Evolutionary conservation across 92 coral and sea anemone genomes (phyloP), one percentile per base, ranked within the genome.

Genomic region (Epizoanthus fatuus): DNA sequence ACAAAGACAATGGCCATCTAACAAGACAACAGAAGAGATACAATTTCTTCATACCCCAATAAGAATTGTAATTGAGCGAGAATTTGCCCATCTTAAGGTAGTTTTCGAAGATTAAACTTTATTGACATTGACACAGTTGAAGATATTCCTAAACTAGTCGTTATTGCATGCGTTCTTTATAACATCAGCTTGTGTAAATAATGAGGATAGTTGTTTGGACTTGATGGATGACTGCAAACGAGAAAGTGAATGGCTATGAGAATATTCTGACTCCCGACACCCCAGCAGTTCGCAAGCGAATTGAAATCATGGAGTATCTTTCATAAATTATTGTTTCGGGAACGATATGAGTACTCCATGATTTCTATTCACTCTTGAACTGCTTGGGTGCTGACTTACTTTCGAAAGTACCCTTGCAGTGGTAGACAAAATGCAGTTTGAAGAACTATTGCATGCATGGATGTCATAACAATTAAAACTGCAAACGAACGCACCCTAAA

Each of bases 1-100:
- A 37, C 58, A 47, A 72, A 32, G 85, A 77, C 79, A 86, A 77
- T 69, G 86, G 90, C 2, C 80, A 67, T 58, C 57, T 86, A 57
- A 65, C 86, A 66, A 45, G 40, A 19, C 72, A 79, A 51, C 90
- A 86, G 40, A 76, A 53, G 68, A 49, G 40, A 7, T 86, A 25
- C 49, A 79, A 69, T 45, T 78, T 40, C 17, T 59, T 16, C 84
- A 59, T 17, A 56, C 84, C 52, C 59, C 84, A 8, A 78, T 51
- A 22, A 29, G 71, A 60, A 63, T 59, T 51, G 84, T 78, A 35
- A 78, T 56, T 39, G 84, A 78, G 58, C 72, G 84, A 10, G 73
- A 71, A 44, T 79, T 79, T 79, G 84, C 72, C 39, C 68, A 59
- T 7, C 71, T 62, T 1, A 79, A 79, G 40, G 84, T 22, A 0